phyloP scores from a whole-genome alignment of 2,888 invertebrate species.

The Mimachlamys varia region DNA sequence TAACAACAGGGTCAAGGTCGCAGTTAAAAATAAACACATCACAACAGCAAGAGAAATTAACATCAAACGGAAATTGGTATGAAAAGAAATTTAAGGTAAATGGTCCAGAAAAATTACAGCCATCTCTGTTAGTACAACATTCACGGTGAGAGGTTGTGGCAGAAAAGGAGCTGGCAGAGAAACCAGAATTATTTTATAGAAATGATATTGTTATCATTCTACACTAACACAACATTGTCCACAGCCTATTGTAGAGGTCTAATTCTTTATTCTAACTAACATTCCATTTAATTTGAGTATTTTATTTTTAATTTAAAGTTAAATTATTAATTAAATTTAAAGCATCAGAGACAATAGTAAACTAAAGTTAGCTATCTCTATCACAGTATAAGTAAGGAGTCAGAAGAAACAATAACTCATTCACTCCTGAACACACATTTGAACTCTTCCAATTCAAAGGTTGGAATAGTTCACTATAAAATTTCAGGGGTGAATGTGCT shows the following conservation, averaged over 20 bases:
- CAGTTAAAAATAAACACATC: conserved; percentile 10
- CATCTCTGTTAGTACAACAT: conserved; percentile 2
- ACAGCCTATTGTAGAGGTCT: not conserved
- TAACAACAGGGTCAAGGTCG: conserved; percentile 8
- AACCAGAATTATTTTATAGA: not conserved
- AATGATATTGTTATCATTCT: not conserved
- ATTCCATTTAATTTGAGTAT: not conserved
- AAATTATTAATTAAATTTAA: not conserved
- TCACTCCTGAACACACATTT: too few species aligned
- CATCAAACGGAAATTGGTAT: not conserved
- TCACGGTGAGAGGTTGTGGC: not conserved
- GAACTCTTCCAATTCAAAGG: too few species aligned
- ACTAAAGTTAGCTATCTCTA: not conserved
- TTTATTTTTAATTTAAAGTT: not conserved
- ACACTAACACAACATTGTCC: not conserved
- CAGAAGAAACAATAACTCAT: not conserved
- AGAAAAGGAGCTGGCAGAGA: not conserved
- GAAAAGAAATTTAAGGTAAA: not conserved
- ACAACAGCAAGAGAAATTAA: conserved; percentile 5
- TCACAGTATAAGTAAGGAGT: not conserved
- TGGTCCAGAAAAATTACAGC: not conserved
- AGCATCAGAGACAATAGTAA: not conserved
- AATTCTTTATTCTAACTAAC: not conserved
- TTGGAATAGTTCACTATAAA: too few species aligned
- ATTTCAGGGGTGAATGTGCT: too few species aligned